Percentiles rank a stretch among this genome's conserved stretches.
Evolutionary conservation across 2,888 invertebrate species (phyloP).

Genomic region (Cephus nigrinus): DNA sequence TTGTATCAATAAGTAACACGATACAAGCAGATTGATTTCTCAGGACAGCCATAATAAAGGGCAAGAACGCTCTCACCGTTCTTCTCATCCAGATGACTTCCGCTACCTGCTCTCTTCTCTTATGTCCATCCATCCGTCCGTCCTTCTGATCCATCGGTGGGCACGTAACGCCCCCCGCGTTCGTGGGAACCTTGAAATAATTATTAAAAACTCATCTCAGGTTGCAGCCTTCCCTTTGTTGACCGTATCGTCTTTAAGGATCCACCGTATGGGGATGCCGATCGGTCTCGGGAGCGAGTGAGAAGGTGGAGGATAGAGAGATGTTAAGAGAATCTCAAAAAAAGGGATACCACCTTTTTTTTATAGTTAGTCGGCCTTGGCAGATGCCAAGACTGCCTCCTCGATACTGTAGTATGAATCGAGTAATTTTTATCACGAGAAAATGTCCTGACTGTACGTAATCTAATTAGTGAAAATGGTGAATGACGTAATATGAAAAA

Average conservation of each 20-base stretch:
- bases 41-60: conserved; percentile 44
- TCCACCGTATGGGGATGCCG: conserved; percentile 37
- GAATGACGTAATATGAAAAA: not conserved
- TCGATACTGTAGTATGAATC: not conserved
- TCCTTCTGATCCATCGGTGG: conserved; percentile 33
- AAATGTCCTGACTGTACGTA: not conserved
- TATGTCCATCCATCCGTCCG: conserved; percentile 44
- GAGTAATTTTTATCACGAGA: not conserved
- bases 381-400: conserved; percentile 32
- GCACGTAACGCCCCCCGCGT: conserved; percentile 63
- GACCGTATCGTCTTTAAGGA: conserved; percentile 64
- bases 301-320: conserved; percentile 15
- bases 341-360: conserved; percentile 15
- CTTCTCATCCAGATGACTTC: conserved; percentile 61
- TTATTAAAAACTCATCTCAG: conserved; percentile 62
- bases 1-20: conserved; percentile 41
- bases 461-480: not conserved
- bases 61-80: conserved; percentile 51
- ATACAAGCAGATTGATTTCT: conserved; percentile 60
- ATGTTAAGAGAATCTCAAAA: not conserved
- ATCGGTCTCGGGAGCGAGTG: conserved; percentile 15
- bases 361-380: conserved; percentile 23
- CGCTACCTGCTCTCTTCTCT: conserved; percentile 57
- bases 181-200: conserved; percentile 65
- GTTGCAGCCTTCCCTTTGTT: conserved; percentile 60